A percentile compares a stretch with the other conserved stretches of the same genome.
phyloP scores from a whole-genome alignment of 2,113 vertebrate genomes.

The Cynocephalus volans region DNA sequence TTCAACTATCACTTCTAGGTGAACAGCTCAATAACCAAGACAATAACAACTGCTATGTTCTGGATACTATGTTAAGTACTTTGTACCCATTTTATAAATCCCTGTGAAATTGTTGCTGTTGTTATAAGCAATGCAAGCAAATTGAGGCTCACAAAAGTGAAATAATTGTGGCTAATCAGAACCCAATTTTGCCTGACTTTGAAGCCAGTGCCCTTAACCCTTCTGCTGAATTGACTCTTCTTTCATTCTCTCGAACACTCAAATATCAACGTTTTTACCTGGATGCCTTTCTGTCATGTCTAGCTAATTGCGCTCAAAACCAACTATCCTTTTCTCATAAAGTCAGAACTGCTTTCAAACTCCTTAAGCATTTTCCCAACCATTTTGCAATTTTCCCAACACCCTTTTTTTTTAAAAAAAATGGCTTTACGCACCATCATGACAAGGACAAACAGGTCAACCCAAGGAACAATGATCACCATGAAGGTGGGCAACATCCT shows the following conservation, averaged over 20 bases:
- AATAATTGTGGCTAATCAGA: not conserved
- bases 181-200: not conserved
- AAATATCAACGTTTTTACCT: not conserved
- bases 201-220: not conserved
- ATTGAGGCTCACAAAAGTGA: not conserved
- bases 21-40: not conserved
- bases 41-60: not conserved
- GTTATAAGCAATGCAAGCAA: not conserved
- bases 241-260: not conserved
- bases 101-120: not conserved
- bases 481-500: fast-evolving
- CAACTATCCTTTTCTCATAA: not conserved
- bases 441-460: not conserved
- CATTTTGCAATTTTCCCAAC: not conserved
- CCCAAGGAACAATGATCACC: not conserved
- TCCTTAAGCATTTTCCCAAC: not conserved
- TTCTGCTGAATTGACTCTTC: not conserved
- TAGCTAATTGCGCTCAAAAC: not conserved
- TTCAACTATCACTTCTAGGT: not conserved
- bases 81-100: not conserved
- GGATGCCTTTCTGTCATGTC: not conserved
- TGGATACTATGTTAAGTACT: not conserved
- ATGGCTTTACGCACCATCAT: not conserved
- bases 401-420: not conserved
- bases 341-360: not conserved